These are phyloP conservation scores for Amblyornis subalaris DNA, from an alignment of 2,113 vertebrate genomes.

Conservation along the genomic window DNA sequence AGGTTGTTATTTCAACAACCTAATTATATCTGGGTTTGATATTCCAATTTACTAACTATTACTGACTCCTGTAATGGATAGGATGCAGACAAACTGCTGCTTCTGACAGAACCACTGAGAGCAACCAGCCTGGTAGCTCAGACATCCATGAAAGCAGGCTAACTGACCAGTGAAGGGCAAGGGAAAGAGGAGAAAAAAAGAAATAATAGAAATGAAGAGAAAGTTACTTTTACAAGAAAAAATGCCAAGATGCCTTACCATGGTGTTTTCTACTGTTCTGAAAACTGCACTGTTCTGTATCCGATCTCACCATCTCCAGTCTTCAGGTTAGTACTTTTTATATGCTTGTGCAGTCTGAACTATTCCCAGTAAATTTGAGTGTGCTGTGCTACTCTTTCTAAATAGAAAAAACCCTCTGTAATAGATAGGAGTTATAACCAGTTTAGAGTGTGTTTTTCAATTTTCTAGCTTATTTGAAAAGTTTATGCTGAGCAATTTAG, in stretches of 20 bases:
- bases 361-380: neutral
- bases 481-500: neutral
- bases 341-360: neutral
- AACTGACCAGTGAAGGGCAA: neutral
- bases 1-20: conserved; percentile 41
- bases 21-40: conserved; percentile 59
- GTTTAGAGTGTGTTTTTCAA: neutral
- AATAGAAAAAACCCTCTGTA: neutral
- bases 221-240: conserved; percentile 26
- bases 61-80: conserved; percentile 29
- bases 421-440: neutral
- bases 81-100: neutral
- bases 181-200: neutral
- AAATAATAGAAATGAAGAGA: conserved; percentile 16
- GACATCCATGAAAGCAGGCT: neutral
- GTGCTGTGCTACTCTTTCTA: neutral
- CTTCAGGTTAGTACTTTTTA: conserved; percentile 57
- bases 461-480: conserved; percentile 4
- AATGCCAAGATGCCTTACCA: conserved; percentile 22
- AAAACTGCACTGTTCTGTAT: conserved; percentile 54
- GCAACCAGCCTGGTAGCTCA: neutral
- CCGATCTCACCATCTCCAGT: conserved; percentile 52
- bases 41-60: conserved; percentile 37
- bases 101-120: conserved; percentile 26
- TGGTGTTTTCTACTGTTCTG: conserved; percentile 25